These are phyloP conservation scores for Drosophila sucinea DNA, from an alignment of 1,140 invertebrate genomes.

Conservation along the genomic window DNA sequence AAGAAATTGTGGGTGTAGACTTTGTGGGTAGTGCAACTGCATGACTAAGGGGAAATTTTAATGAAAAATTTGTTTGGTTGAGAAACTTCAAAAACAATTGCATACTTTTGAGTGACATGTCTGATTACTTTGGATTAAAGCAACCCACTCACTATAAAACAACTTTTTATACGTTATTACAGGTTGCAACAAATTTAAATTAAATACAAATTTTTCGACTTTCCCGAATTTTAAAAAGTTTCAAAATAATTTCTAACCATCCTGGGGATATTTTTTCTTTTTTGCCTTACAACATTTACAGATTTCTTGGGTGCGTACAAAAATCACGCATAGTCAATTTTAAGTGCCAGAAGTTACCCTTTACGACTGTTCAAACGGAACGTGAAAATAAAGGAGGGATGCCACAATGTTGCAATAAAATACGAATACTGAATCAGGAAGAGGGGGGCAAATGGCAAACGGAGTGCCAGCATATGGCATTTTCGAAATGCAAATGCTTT, in stretches of 20 bases:
- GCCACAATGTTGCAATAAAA: slow-evolving; percentile 66
- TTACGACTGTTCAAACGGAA: slow-evolving; percentile 41
- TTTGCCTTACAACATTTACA: background rate
- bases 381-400: slow-evolving; percentile 13
- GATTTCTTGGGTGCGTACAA: slow-evolving; percentile 47
- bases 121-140: background rate
- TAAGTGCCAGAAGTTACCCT: slow-evolving; percentile 53
- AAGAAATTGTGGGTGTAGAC: background rate
- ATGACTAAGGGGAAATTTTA: background rate
- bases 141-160: too few relatives aligned
- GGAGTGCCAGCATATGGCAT: slow-evolving; percentile 34
- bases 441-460: background rate
- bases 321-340: slow-evolving; percentile 66
- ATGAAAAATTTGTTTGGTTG: background rate
- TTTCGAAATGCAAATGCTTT: slow-evolving; percentile 31
- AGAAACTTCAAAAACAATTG: slow-evolving; percentile 3
- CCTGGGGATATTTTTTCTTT: slow-evolving; percentile 14
- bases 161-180: too few relatives aligned
- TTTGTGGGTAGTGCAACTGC: background rate
- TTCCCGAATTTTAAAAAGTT: background rate
- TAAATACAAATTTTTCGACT: too few relatives aligned
- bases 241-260: background rate
- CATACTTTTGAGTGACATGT: slow-evolving; percentile 9
- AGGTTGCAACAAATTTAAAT: too few relatives aligned
- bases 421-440: background rate